Base-by-base conservation (phyloP, 2,797 vertebrate species). In the Leptoclinus maculatus region DNA sequence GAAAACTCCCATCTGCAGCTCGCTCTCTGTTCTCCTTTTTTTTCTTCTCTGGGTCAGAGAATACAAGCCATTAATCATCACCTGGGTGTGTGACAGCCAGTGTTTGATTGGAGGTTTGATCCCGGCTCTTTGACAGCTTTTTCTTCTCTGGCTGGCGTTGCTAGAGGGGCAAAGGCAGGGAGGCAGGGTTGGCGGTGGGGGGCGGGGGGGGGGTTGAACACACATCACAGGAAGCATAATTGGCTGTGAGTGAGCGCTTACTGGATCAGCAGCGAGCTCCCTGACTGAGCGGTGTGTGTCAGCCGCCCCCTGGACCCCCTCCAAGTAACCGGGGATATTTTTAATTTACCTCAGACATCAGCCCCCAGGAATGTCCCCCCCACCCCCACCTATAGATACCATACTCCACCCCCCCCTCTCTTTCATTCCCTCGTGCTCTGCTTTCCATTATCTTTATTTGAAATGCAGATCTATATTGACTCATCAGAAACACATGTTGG, bases 401-500 rank as follows among this genome's bases (percentile, higher is more conserved):
- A 82, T 79, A 74, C 82, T 41, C 79, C 68, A 38, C 68, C 81
- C 73, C 25, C 53, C 23, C 74, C 88, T 89, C 89, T 74, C 88
- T 89, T 90, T 88, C 94, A 95, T 96, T 96, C 93, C 92, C 93
- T 91, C 92, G 91, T 92, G 93, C 90, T 95, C 96, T 97, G 96
- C 94, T 97, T 97, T 93, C 93, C 95, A 97, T 97, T 98, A 98
- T 96, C 96, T 97, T 97, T 98, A 96, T 95, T 96, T 94, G 93
- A 97, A 97, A 97, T 98, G 97, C 95, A 97, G 96, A 97, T 97
- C 95, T 97, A 96, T 97, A 96, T 95, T 95, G 95, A 92, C 95
- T 99, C 97, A 98, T 97, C 95, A 94, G 95, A 98, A 99, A 97
- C 98, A 99, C 94, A 95, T 98, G 97, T 96, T 92, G 77, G 88